A percentile compares a stretch with the other conserved stretches of the same genome.
Conservation (phyloP, 2,113 vertebrate genomes). For the Trematocara stigmaticum region DNA sequence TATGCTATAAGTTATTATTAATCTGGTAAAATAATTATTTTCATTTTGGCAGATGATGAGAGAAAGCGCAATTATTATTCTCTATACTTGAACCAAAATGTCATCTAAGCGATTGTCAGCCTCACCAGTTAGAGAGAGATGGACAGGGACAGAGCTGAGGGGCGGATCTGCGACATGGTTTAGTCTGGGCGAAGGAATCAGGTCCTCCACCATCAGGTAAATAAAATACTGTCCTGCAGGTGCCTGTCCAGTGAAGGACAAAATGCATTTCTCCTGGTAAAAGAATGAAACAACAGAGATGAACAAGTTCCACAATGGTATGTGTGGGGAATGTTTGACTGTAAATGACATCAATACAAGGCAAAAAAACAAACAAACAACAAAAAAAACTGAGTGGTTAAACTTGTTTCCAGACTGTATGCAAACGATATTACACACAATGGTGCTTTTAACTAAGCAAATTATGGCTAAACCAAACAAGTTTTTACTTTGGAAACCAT, state of each 20-base stretch:
- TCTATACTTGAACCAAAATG: background rate
- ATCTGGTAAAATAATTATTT: background rate
- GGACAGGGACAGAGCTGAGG: slow-evolving; percentile 62
- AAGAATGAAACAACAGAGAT: background rate
- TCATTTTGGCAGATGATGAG: background rate
- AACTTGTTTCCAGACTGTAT: background rate
- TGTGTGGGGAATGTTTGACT: background rate
- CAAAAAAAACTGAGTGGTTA: background rate
- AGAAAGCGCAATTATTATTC: background rate
- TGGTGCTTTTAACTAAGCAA: background rate
- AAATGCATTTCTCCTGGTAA: slow-evolving; percentile 45
- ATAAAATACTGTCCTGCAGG: slow-evolving; percentile 52
- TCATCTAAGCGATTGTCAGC: background rate
- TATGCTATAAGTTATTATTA: background rate
- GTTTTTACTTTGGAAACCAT: background rate
- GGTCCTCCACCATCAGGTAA: slow-evolving; percentile 67
- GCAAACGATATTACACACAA: background rate
- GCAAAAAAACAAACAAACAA: background rate
- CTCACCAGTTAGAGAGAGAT: slow-evolving; percentile 66
- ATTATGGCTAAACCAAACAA: background rate
- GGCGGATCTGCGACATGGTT: background rate
- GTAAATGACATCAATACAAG: background rate
- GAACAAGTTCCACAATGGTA: background rate
- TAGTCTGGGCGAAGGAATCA: background rate
- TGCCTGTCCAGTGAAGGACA: slow-evolving; percentile 56